Percentiles rank a stretch among this genome's conserved stretches.
Conservation (phyloP, 1,140 invertebrate genomes). For the Habropoda laboriosa region DNA sequence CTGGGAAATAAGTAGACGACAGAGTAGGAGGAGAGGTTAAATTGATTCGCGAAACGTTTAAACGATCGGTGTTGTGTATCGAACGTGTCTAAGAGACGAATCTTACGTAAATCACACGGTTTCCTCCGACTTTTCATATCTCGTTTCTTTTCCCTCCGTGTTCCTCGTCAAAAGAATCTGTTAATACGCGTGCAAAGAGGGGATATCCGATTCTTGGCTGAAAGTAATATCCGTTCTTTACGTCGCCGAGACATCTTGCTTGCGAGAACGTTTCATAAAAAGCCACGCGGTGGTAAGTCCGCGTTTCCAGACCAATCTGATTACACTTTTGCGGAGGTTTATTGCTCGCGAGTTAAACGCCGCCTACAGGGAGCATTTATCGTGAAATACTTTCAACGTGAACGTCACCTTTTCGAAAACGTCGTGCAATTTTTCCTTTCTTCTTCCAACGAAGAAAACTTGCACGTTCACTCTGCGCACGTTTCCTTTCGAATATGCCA, state of each 20-base stretch:
- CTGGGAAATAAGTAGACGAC: too few species aligned
- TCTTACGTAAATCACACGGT: too few species aligned
- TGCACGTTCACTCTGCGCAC: too few species aligned
- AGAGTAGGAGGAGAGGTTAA: not conserved
- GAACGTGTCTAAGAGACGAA: too few species aligned
- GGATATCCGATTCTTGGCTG: not conserved
- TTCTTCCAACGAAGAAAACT: not conserved
- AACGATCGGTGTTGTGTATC: too few species aligned
- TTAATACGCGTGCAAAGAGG: not conserved
- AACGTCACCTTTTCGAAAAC: not conserved
- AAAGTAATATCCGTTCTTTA: constrained; percentile 31
- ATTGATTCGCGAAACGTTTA: not conserved
- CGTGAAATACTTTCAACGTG: not conserved
- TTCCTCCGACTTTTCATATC: too few species aligned
- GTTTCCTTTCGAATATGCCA: too few species aligned
- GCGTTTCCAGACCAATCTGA: constrained; percentile 3
- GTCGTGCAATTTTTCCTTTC: not conserved
- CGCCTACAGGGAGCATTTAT: not conserved
- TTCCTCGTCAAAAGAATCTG: too few species aligned
- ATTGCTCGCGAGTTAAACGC: not conserved
- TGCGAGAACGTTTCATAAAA: not conserved
- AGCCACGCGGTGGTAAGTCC: not conserved
- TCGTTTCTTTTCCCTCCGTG: too few species aligned
- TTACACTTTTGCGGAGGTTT: constrained; percentile 4
- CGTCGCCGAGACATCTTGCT: not conserved